Percentiles rank a stretch among this genome's conserved stretches.
These are phyloP conservation scores for Macrosiphum euphorbiae DNA, from an alignment of 2,888 invertebrate species.

Conservation along the genomic window DNA sequence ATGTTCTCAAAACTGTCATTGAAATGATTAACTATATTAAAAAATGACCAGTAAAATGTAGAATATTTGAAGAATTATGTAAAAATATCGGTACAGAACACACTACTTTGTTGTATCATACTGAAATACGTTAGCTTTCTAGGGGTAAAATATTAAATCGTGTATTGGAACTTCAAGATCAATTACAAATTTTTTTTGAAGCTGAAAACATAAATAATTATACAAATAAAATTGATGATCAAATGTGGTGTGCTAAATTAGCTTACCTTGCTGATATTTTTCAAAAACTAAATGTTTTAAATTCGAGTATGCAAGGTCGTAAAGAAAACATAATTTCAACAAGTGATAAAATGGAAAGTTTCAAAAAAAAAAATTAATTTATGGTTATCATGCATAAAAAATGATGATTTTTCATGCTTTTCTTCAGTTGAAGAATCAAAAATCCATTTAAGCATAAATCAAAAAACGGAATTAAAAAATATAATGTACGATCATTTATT, in stretches of 20 bases:
- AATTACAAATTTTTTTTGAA: slow-evolving; percentile 65
- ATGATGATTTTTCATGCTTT: slow-evolving; percentile 50
- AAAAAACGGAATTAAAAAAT: slow-evolving; percentile 35
- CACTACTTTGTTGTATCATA: slow-evolving; percentile 66
- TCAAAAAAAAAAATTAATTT: slow-evolving; percentile 56
- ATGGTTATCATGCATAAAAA: no score
- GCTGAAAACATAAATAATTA: slow-evolving; percentile 45
- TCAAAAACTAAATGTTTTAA: slow-evolving; percentile 65
- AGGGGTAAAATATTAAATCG: slow-evolving; percentile 65
- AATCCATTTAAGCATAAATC: slow-evolving; percentile 30
- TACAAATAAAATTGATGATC: slow-evolving; percentile 57
- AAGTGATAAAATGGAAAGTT: slow-evolving; percentile 46
- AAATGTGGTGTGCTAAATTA: slow-evolving; percentile 64
- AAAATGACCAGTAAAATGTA: slow-evolving; percentile 64
- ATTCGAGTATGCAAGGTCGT: slow-evolving; percentile 53
- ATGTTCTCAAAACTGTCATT: slow-evolving; percentile 53
- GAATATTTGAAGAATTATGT: slow-evolving; percentile 65
- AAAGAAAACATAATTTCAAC: slow-evolving; percentile 42
- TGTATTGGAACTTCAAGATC: slow-evolving; percentile 33
- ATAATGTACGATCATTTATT: slow-evolving; percentile 26
- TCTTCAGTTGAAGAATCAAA: slow-evolving; percentile 14
- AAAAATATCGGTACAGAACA: slow-evolving; percentile 66
- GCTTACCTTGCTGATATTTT: slow-evolving; percentile 66
- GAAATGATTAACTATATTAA: slow-evolving; percentile 65
- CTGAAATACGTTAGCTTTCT: slow-evolving; percentile 66